Conservation (phyloP, 2,888 invertebrate species). For the Idaea straminata region DNA sequence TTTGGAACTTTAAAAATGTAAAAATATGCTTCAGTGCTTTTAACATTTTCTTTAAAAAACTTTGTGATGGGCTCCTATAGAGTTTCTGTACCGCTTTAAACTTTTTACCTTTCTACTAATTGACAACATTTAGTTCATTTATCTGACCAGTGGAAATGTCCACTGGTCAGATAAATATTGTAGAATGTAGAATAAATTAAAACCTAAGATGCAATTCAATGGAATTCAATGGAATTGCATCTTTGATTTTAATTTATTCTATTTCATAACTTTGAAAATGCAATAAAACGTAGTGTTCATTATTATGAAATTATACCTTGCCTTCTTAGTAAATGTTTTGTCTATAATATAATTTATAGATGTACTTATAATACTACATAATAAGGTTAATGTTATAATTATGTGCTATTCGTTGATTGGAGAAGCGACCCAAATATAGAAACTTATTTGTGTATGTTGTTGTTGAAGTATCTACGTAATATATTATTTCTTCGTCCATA, state of each 20-base stretch:
- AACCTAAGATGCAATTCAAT: too few species aligned
- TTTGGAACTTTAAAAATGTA: too few species aligned
- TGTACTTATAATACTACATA: slow-evolving; percentile 26
- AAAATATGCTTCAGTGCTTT: too few species aligned
- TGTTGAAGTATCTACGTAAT: slow-evolving; percentile 26
- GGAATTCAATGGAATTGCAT: not conserved
- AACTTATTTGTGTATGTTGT: slow-evolving; percentile 30
- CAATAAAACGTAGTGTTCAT: slow-evolving; percentile 1
- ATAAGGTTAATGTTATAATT: slow-evolving; percentile 11
- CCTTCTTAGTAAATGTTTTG: not conserved
- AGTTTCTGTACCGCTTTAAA: too few species aligned
- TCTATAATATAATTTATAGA: slow-evolving; percentile 13
- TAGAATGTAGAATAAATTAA: too few species aligned
- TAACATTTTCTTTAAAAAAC: too few species aligned
- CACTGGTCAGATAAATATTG: too few species aligned
- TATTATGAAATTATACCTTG: not conserved
- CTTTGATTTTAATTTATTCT: not conserved
- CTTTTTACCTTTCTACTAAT: too few species aligned
- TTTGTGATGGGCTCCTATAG: too few species aligned
- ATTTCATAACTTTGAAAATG: not conserved
- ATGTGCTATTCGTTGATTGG: not conserved
- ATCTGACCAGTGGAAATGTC: too few species aligned
- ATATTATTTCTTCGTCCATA: slow-evolving; percentile 34
- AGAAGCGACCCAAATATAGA: not conserved
- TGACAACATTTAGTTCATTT: too few species aligned